Base-by-base conservation (phyloP, 2,113 vertebrate genomes). In the Proteles cristata region DNA sequence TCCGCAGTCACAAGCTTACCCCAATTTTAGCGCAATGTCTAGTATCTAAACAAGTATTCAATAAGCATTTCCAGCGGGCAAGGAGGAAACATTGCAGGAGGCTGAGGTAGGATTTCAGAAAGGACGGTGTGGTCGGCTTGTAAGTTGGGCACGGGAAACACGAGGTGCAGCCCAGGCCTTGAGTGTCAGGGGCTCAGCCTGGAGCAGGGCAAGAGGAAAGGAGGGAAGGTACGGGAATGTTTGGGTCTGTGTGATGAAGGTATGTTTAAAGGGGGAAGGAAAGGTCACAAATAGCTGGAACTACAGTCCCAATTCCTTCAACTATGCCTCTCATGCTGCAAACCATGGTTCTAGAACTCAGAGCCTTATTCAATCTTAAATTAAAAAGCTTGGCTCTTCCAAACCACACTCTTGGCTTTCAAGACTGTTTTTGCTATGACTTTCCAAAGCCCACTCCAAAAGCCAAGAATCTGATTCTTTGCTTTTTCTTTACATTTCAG, bases 401-500 rank as follows among this genome's bases (percentile, higher is more conserved):
- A 93, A 65, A 68, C 55, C 55, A 61, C 50, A 86, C 19, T 74
- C 50, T 61, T 74, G 73, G 45, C 45, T 94, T 89, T 63, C 73
- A 58, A 68, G 33, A 61, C 17, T 53, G 11, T 63, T 85, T 50
- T 77, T 86, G 86, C 80, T 61, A 48, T 69, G 58, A 90, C 76
- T 80, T 86, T 82, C 80, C 73, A 81, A 74, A 90, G 63, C 63
- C 61, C 83, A 84, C 71, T 95, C 55, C 79, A 84, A 63, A 50
- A 93, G 81, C 28, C 87, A 79, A 95, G 80, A 90, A 76, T 15
- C 35, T 31, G 35, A 68, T 89, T 84, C 48, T 89, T 76, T 88
- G 25, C 65, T 92, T 92, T 63, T 68, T 45, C 33, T 43, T 68
- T 85, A 58, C 39, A 53, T 89, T 73, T 81, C 58, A n/a, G 28